Evolutionary conservation across 2,113 vertebrate species (phyloP).

Genomic region (Thalassoma bifasciatum): DNA sequence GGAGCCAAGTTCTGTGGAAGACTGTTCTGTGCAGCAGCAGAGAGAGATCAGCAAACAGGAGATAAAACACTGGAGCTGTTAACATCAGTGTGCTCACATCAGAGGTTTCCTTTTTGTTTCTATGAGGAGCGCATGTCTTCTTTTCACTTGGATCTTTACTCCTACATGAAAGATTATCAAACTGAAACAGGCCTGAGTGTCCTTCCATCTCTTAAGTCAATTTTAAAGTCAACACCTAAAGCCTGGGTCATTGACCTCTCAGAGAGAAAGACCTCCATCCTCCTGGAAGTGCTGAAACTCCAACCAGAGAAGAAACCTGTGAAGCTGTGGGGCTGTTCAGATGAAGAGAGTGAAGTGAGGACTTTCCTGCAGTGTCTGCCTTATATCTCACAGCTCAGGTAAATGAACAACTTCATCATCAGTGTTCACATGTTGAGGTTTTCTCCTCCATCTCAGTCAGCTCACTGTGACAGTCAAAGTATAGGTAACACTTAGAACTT

Average conservation of each 20-base stretch:
- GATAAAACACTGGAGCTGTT: conserved; percentile 17
- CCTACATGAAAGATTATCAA: not conserved
- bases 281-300: conserved; percentile 18
- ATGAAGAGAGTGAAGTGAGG: conserved; percentile 26
- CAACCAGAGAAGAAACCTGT: conserved; percentile 11
- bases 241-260: conserved; percentile 8
- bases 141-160: not conserved
- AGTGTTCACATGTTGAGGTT: not conserved
- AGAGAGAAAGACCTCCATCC: conserved; percentile 12
- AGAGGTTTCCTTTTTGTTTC: not conserved
- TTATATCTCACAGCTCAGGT: not conserved
- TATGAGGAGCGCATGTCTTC: too few relatives aligned
- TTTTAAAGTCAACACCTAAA: conserved; percentile 1
- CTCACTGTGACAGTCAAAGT: not conserved
- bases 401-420: not conserved
- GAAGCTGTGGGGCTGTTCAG: not conserved
- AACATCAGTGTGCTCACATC: not conserved
- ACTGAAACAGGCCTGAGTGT: not conserved
- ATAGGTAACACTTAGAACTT: too few relatives aligned
- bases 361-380: conserved; percentile 22
- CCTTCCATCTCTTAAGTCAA: conserved; percentile 1
- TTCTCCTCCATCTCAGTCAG: not conserved
- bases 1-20: conserved; percentile 1
- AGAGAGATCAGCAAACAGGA: conserved; percentile 18
- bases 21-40: conserved; percentile 29